These are phyloP conservation scores for Cephalopterus ornatus DNA, from an alignment of 2,113 vertebrate genomes.

Conservation along the genomic window DNA sequence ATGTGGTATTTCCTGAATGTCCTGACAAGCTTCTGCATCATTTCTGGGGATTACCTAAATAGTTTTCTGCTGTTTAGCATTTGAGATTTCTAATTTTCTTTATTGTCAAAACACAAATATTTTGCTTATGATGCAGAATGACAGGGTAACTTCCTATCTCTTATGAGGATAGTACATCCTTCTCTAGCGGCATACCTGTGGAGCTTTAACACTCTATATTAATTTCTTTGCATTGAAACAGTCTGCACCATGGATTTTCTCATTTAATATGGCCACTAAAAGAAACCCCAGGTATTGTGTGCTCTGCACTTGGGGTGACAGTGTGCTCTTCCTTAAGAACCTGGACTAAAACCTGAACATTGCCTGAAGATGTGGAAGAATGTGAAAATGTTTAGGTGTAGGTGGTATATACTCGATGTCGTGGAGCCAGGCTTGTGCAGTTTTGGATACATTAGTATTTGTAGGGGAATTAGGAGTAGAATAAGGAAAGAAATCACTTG, in stretches of 20 bases:
- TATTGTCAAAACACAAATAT: background rate
- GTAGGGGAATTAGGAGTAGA: background rate
- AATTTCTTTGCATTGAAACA: rapidly evolving
- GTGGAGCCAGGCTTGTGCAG: background rate
- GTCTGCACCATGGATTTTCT: background rate
- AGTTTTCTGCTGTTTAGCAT: background rate
- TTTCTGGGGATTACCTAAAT: background rate
- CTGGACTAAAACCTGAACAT: background rate
- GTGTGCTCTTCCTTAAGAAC: background rate
- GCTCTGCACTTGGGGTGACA: background rate
- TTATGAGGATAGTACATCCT: background rate
- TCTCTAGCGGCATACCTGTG: background rate
- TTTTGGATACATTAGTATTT: background rate
- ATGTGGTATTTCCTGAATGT: background rate
- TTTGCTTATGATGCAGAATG: background rate
- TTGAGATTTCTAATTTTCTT: background rate
- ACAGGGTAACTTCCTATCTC: background rate
- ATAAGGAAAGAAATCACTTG: conserved; percentile 11
- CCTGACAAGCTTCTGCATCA: background rate
- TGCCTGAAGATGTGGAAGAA: background rate
- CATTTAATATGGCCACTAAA: background rate
- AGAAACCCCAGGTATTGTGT: background rate
- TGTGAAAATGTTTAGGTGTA: background rate
- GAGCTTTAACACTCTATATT: background rate
- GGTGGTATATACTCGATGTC: background rate